Evolutionary conservation across 2,888 invertebrate genomes (phyloP).

Genomic region (Agrochola circellaris): DNA sequence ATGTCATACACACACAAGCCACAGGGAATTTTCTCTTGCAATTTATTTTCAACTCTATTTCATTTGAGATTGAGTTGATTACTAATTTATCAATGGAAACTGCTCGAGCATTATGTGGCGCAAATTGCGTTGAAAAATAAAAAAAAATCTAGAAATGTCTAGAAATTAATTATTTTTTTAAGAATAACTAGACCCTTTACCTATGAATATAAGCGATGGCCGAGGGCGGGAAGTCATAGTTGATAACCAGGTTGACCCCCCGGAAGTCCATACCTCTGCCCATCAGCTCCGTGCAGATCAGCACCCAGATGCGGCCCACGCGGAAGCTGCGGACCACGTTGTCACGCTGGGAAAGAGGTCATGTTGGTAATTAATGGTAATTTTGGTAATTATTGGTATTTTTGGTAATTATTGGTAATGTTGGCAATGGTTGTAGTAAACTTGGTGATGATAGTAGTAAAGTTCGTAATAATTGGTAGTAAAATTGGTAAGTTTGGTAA

Average conservation of each 20-base stretch:
- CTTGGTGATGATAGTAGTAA: neutral
- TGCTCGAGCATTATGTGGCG: neutral
- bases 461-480: neutral
- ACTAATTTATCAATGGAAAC: neutral
- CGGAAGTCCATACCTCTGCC: conserved; percentile 99
- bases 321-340: conserved; percentile 97
- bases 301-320: conserved; percentile 97
- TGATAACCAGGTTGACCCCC: conserved; percentile 98
- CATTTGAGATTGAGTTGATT: neutral
- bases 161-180: too few species aligned
- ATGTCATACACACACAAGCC: neutral
- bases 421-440: neutral
- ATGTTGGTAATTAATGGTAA: accelerated
- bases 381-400: accelerated
- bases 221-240: conserved; percentile 98
- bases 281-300: conserved; percentile 99
- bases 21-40: neutral
- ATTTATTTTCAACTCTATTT: neutral
- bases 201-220: conserved; percentile 97
- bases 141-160: too few species aligned
- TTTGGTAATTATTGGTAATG: neutral
- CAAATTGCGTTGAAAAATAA: neutral
- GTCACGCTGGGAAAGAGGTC: conserved; percentile 93
- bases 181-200: conserved; percentile 77
- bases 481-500: neutral